phyloP scores from a whole-genome alignment of 64 coral and sea anemone genomes.

The Anthopleura sola region DNA sequence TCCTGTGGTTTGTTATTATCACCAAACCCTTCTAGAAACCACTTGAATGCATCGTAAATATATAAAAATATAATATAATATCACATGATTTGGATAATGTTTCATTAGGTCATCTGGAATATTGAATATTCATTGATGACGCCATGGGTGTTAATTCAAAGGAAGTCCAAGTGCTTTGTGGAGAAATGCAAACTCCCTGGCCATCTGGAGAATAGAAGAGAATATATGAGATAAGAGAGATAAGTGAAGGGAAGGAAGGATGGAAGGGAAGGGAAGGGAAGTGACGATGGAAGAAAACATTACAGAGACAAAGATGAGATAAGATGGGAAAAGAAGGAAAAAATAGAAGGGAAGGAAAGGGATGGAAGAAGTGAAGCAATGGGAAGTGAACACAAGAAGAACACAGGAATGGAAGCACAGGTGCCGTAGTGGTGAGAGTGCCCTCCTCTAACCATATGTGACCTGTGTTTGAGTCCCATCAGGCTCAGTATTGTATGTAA shows the following conservation, averaged over 20 bases:
- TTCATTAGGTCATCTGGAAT: not conserved
- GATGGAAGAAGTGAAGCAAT: too few relatives aligned
- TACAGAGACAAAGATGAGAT: not conserved
- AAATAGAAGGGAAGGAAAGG: too few relatives aligned
- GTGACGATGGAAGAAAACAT: not conserved
- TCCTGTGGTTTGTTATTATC: not conserved
- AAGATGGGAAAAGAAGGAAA: too few relatives aligned
- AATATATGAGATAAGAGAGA: not conserved
- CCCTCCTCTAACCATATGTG: too few relatives aligned
- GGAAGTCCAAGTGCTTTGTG: slow-evolving; percentile 44
- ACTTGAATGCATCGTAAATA: too few relatives aligned
- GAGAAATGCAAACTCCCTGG: slow-evolving; percentile 52
- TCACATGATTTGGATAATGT: not conserved
- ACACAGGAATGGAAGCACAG: too few relatives aligned
- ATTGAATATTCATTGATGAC: not conserved
- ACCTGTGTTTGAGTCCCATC: too few relatives aligned
- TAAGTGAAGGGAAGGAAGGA: not conserved
- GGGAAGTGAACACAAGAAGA: too few relatives aligned
- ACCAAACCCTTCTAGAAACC: too few relatives aligned
- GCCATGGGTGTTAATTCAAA: not conserved
- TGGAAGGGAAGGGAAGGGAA: not conserved
- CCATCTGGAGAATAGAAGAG: slow-evolving; percentile 7
- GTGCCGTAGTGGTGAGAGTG: too few relatives aligned
- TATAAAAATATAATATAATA: not conserved
- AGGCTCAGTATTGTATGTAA: too few relatives aligned